phyloP scores from a whole-genome alignment of 2,888 invertebrate genomes.

The Apoda limacodes region DNA sequence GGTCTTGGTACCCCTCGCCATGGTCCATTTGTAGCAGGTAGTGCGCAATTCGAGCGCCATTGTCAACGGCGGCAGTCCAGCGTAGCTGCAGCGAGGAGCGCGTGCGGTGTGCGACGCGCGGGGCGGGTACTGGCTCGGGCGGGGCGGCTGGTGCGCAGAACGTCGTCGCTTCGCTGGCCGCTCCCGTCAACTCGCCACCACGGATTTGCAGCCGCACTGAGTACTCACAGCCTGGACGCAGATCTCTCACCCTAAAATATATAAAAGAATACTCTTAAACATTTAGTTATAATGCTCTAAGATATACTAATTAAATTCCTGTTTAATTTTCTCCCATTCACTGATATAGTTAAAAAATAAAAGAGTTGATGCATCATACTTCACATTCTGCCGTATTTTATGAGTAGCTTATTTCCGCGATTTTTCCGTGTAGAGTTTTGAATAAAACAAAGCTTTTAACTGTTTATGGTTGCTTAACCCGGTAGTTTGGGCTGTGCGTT shows the following conservation, averaged over 20 bases:
- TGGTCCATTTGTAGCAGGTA: constrained; percentile 85
- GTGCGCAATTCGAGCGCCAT: constrained; percentile 81
- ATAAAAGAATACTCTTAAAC: too few species aligned
- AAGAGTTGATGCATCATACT: too few species aligned
- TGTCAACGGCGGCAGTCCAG: constrained; percentile 80
- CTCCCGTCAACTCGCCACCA: constrained; percentile 79
- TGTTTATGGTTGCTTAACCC: too few species aligned
- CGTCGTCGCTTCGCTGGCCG: constrained; percentile 80
- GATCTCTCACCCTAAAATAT: constrained; percentile 75
- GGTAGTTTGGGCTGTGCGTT: too few species aligned
- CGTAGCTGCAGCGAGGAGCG: constrained; percentile 78
- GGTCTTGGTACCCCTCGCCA: constrained; percentile 79
- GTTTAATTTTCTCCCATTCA: too few species aligned
- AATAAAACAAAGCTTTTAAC: too few species aligned
- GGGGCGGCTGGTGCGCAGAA: constrained; percentile 86
- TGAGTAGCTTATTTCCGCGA: too few species aligned
- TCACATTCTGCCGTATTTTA: too few species aligned
- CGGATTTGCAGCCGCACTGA: constrained; percentile 84
- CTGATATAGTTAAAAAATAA: too few species aligned
- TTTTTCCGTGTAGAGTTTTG: too few species aligned
- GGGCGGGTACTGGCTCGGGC: constrained; percentile 80
- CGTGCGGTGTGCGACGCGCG: constrained; percentile 77
- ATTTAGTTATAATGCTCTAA: too few species aligned
- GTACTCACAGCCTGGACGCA: constrained; percentile 90
- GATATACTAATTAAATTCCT: too few species aligned